These are phyloP conservation scores for Myripristis jacobus DNA, from an alignment of 2,797 vertebrate species.

Conservation along the genomic window DNA sequence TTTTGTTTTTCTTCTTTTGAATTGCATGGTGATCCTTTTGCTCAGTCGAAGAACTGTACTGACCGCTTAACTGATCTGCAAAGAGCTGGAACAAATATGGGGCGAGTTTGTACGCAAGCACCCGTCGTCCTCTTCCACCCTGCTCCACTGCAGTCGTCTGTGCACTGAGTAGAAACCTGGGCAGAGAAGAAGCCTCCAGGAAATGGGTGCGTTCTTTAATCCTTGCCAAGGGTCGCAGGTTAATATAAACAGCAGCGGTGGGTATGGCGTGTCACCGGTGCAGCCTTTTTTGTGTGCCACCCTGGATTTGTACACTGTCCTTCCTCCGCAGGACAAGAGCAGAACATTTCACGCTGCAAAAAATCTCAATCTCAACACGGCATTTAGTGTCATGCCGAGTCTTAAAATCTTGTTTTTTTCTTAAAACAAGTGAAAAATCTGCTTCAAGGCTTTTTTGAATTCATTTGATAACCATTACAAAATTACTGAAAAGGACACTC, in stretches of 20 bases:
- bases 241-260: not conserved
- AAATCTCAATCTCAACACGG: too few species aligned
- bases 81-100: conserved; percentile 64
- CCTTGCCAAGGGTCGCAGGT: not conserved
- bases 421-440: too few species aligned
- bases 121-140: conserved; percentile 9
- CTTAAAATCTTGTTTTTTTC: too few species aligned
- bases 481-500: too few species aligned
- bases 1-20: conserved; percentile 40
- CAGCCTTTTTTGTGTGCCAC: not conserved
- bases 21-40: conserved; percentile 53
- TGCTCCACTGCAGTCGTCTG: not conserved
- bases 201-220: conserved; percentile 47
- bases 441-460: too few species aligned
- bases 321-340: not conserved
- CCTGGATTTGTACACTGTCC: not conserved
- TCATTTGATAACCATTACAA: too few species aligned
- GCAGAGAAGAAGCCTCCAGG: not conserved
- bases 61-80: conserved; percentile 57
- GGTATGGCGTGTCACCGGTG: not conserved
- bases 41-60: conserved; percentile 68
- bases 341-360: not conserved
- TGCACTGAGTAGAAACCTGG: conserved; percentile 38
- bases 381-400: too few species aligned
- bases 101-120: conserved; percentile 9